Evolutionary conservation across 2,797 vertebrate genomes (phyloP).

Genomic region (Hypotaenidia philippensis): DNA sequence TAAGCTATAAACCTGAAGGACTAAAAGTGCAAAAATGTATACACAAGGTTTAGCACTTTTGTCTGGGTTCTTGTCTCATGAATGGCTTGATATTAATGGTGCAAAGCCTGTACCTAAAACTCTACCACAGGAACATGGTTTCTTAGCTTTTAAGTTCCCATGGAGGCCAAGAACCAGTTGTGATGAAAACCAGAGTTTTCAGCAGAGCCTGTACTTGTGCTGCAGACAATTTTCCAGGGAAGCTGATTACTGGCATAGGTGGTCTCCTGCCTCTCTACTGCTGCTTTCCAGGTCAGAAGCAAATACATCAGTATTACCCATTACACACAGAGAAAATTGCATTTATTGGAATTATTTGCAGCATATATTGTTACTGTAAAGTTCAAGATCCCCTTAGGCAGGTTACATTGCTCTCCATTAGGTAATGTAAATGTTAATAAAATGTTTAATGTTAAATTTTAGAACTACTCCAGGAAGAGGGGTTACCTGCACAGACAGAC

Average conservation of each 20-base stretch:
- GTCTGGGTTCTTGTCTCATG: background rate
- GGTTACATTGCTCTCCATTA: background rate
- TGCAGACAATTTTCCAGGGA: background rate
- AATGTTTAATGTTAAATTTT: background rate
- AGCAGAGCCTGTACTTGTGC: background rate
- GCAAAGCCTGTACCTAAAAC: background rate
- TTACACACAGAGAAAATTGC: background rate
- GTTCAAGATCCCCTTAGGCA: fast-evolving
- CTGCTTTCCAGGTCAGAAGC: background rate
- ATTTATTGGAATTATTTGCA: background rate
- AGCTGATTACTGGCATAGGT: background rate
- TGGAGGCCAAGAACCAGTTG: background rate
- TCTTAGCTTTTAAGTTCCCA: background rate
- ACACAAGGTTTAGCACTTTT: background rate
- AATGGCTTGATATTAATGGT: background rate
- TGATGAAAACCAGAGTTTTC: background rate
- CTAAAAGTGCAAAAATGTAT: background rate
- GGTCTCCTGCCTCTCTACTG: background rate
- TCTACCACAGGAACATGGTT: background rate
- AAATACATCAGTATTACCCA: background rate
- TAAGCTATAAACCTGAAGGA: background rate
- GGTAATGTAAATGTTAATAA: background rate
- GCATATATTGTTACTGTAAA: background rate
- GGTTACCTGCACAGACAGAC: background rate
- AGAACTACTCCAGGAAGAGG: background rate